Percentiles rank a stretch among this genome's conserved stretches.
Evolutionary conservation across 2,113 vertebrate genomes (phyloP).

Genomic region (Epinephelus cyanopodus): DNA sequence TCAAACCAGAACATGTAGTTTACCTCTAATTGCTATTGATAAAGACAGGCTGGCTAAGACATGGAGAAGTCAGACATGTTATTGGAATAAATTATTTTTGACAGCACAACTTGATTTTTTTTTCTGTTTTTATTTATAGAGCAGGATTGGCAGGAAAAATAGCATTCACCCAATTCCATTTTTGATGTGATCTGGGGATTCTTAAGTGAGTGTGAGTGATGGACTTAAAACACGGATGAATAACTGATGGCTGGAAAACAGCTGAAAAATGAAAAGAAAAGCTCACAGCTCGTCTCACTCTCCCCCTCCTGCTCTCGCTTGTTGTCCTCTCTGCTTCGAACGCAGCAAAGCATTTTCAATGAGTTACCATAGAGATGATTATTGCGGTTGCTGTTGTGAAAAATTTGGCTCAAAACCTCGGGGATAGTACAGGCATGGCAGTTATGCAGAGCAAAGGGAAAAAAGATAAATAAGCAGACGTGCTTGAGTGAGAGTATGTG

Average conservation of each 20-base stretch:
- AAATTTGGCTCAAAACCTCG: conserved; percentile 52
- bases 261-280: conserved; percentile 69
- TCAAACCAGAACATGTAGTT: conserved; percentile 42
- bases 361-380: conserved; percentile 71
- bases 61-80: conserved; percentile 39
- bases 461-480: conserved; percentile 41
- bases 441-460: conserved; percentile 46
- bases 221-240: conserved; percentile 68
- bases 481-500: conserved; percentile 8
- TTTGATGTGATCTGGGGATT: conserved; percentile 71
- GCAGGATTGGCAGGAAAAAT: conserved; percentile 55
- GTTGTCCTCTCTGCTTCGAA: conserved; percentile 55
- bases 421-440: conserved; percentile 46
- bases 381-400: conserved; percentile 62
- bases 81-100: conserved; percentile 48
- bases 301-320: conserved; percentile 11
- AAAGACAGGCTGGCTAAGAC: conserved; percentile 43
- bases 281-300: conserved; percentile 9
- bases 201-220: conserved; percentile 64
- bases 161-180: conserved; percentile 55
- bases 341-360: conserved; percentile 57
- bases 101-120: conserved; percentile 34
- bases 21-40: conserved; percentile 41
- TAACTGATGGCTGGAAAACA: conserved; percentile 67
- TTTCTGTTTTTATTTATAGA: conserved; percentile 21